A percentile compares a stretch with the other conserved stretches of the same genome.
These are phyloP conservation scores for Eulemur rufifrons DNA, from an alignment of 2,113 vertebrate genomes.

Conservation along the genomic window DNA sequence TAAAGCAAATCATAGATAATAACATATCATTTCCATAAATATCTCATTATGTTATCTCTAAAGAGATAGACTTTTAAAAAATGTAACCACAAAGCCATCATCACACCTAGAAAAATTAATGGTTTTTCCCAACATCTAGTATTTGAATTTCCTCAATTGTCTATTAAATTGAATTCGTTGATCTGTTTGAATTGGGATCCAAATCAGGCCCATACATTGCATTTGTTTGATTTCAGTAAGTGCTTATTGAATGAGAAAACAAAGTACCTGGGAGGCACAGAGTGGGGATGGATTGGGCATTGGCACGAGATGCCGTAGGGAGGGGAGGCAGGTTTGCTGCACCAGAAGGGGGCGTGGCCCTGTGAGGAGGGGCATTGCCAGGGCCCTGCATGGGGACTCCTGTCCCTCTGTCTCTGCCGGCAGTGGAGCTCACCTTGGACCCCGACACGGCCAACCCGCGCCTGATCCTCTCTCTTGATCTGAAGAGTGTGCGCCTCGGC, in stretches of 20 bases:
- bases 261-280: background rate
- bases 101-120: background rate
- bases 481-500: slow-evolving; percentile 89
- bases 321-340: background rate
- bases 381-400: fast-evolving
- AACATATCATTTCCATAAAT: background rate
- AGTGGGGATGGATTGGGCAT: fast-evolving
- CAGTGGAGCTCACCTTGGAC: slow-evolving; percentile 91
- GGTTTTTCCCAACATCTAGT: background rate
- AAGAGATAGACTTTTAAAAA: background rate
- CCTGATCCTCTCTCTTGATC: slow-evolving; percentile 88
- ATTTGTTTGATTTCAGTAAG: background rate
- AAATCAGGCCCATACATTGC: background rate
- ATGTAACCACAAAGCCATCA: background rate
- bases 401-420: background rate
- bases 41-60: background rate
- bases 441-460: slow-evolving; percentile 83
- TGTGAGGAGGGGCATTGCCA: background rate
- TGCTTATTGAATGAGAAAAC: background rate
- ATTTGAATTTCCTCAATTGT: background rate
- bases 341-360: fast-evolving
- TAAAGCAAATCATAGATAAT: slow-evolving; percentile 7
- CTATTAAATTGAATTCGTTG: background rate
- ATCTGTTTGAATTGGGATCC: background rate
- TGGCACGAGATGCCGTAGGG: no score